phyloP scores from a whole-genome alignment of 2,888 invertebrate genomes.

The Eristalinus sepulchralis region DNA sequence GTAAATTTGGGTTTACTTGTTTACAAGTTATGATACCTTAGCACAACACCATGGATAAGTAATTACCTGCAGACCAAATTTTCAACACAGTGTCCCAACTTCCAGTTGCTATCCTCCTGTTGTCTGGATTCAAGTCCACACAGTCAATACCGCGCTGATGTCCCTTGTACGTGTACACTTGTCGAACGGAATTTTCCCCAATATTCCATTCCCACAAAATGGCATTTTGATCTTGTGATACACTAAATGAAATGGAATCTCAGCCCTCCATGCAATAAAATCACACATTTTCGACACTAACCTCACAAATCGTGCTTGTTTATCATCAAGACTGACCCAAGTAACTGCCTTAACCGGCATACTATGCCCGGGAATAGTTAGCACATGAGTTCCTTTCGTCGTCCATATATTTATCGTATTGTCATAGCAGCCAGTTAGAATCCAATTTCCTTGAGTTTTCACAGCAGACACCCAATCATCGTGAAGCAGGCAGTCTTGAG shows the following conservation, averaged over 20 bases:
- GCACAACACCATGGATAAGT: not conserved
- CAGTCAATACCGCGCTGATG: slow-evolving; percentile 96
- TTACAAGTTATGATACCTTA: too few relatives aligned
- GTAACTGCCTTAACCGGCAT: slow-evolving; percentile 93
- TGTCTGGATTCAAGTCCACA: slow-evolving; percentile 88
- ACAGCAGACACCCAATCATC: slow-evolving; percentile 99
- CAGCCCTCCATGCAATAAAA: not conserved
- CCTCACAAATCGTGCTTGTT: slow-evolving; percentile 87
- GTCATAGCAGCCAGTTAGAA: slow-evolving; percentile 96
- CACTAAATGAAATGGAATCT: slow-evolving; percentile 81
- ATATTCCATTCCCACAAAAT: slow-evolving; percentile 95
- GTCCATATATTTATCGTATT: slow-evolving; percentile 95
- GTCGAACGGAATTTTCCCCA: slow-evolving; percentile 87
- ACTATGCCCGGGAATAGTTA: slow-evolving; percentile 92
- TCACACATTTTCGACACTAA: slow-evolving; percentile 74
- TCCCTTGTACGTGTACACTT: slow-evolving; percentile 91
- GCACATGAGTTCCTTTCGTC: slow-evolving; percentile 89
- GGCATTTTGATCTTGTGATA: slow-evolving; percentile 95
- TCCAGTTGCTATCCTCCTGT: slow-evolving; percentile 88
- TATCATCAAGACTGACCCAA: slow-evolving; percentile 89
- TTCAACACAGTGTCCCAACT: slow-evolving; percentile 96
- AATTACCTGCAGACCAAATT: slow-evolving; percentile 73
- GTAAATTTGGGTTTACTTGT: too few relatives aligned
- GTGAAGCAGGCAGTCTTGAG: slow-evolving; percentile 94
- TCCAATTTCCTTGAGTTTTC: slow-evolving; percentile 87